These are phyloP conservation scores for Macropodus opercularis DNA, from an alignment of 2,797 vertebrate genomes.

Conservation along the genomic window DNA sequence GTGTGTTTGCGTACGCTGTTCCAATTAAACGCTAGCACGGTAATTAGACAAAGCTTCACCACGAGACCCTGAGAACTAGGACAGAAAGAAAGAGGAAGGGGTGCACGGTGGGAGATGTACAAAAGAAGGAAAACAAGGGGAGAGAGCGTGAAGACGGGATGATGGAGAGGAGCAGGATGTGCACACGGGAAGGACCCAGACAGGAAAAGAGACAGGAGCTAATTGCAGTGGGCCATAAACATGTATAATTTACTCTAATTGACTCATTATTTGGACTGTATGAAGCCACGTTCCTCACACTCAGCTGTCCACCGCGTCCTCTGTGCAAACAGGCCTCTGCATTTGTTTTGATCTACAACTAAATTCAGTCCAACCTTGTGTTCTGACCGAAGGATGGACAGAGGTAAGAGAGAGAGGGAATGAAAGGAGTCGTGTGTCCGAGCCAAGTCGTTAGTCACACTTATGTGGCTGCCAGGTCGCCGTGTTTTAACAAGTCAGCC, in stretches of 20 bases:
- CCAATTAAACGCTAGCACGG: constrained; percentile 76
- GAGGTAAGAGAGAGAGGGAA: constrained; percentile 1
- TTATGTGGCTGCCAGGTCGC: constrained; percentile 42
- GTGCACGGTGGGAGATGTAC: constrained; percentile 25
- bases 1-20: constrained; percentile 71
- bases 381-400: constrained; percentile 25
- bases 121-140: constrained; percentile 18
- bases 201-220: constrained; percentile 58
- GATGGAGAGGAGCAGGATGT: constrained; percentile 10
- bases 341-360: constrained; percentile 39
- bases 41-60: constrained; percentile 80
- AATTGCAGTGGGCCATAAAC: constrained; percentile 63
- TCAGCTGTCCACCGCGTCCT: constrained; percentile 52
- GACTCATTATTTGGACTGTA: constrained; percentile 72
- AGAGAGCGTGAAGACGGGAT: constrained; percentile 10
- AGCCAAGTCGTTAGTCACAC: constrained; percentile 63
- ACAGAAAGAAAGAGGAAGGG: constrained; percentile 49
- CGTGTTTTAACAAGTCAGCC: constrained; percentile 34
- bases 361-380: constrained; percentile 19
- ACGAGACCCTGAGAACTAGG: constrained; percentile 77
- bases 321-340: constrained; percentile 34
- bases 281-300: constrained; percentile 67
- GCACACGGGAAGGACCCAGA: constrained; percentile 36
- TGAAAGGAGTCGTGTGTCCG: constrained; percentile 26
- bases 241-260: constrained; percentile 77